These are phyloP conservation scores for Xestia sexstrigata DNA, from an alignment of 2,888 invertebrate species.

Conservation along the genomic window DNA sequence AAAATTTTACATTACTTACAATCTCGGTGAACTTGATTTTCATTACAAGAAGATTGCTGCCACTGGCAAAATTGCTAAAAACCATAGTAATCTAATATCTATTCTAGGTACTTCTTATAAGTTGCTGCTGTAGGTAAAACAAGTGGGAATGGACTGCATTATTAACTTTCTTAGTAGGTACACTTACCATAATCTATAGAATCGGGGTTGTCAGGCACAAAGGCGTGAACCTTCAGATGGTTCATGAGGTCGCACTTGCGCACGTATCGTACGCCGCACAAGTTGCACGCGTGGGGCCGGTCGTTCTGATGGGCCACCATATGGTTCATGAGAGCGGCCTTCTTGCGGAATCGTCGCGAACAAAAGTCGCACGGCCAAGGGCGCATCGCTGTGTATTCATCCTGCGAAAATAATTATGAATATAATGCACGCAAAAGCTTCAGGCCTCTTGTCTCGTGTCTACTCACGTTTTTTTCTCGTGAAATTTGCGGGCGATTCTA, in stretches of 20 bases:
- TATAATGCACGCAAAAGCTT: not conserved
- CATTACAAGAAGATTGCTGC: not conserved
- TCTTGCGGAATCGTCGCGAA: slow-evolving; percentile 95
- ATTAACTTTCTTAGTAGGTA: not conserved
- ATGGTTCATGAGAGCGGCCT: slow-evolving; percentile 95
- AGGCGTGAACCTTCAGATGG: slow-evolving; percentile 95
- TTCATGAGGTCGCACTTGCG: slow-evolving; percentile 95
- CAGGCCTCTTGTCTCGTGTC: not conserved
- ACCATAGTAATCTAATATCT: not conserved
- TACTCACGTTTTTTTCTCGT: not conserved
- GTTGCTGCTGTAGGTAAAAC: not conserved
- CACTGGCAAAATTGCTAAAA: not conserved
- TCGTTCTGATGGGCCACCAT: slow-evolving; percentile 97
- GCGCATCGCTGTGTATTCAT: slow-evolving; percentile 93
- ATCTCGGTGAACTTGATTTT: not conserved
- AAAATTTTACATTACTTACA: not conserved
- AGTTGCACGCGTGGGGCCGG: slow-evolving; percentile 95
- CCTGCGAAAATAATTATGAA: slow-evolving; percentile 74
- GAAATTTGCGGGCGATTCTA: not conserved
- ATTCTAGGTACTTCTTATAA: not conserved
- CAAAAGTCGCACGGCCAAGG: slow-evolving; percentile 97
- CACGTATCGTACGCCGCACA: slow-evolving; percentile 95
- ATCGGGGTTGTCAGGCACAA: slow-evolving; percentile 92
- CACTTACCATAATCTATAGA: slow-evolving; percentile 88
- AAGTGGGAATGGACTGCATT: not conserved